Percentiles rank a stretch among this genome's conserved stretches.
Evolutionary conservation across 2,113 vertebrate genomes (phyloP).

Genomic region (Megaceryle maxima): DNA sequence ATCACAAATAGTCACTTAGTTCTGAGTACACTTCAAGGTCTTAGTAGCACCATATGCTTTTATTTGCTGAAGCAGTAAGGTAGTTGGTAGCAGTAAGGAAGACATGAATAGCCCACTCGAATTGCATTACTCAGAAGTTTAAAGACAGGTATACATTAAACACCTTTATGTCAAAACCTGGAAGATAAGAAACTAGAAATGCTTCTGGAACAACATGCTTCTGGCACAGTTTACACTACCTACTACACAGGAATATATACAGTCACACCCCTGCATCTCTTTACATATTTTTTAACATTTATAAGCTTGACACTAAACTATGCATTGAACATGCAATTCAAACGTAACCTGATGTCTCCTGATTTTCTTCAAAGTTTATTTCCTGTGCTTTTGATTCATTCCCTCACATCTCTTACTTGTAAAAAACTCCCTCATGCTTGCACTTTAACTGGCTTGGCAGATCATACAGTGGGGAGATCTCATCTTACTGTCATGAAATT

Average conservation of each 20-base stretch:
- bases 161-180: background rate
- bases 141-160: background rate
- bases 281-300: background rate
- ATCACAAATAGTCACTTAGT: background rate
- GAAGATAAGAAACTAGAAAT: background rate
- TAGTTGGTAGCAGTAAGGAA: background rate
- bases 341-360: background rate
- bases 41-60: background rate
- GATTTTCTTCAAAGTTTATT: background rate
- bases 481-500: background rate
- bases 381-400: background rate
- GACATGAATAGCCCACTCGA: background rate
- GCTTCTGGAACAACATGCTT: background rate
- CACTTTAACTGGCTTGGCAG: background rate
- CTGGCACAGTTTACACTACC: background rate
- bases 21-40: background rate
- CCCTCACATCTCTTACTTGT: background rate
- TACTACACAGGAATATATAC: accelerated
- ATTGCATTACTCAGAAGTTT: background rate
- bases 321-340: background rate
- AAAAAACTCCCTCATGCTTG: background rate
- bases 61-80: background rate
- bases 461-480: background rate
- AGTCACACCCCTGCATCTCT: background rate
- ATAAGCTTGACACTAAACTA: background rate